These are phyloP conservation scores for Chlamydotis undulata DNA, from an alignment of 2,113 vertebrate genomes.

Conservation along the genomic window DNA sequence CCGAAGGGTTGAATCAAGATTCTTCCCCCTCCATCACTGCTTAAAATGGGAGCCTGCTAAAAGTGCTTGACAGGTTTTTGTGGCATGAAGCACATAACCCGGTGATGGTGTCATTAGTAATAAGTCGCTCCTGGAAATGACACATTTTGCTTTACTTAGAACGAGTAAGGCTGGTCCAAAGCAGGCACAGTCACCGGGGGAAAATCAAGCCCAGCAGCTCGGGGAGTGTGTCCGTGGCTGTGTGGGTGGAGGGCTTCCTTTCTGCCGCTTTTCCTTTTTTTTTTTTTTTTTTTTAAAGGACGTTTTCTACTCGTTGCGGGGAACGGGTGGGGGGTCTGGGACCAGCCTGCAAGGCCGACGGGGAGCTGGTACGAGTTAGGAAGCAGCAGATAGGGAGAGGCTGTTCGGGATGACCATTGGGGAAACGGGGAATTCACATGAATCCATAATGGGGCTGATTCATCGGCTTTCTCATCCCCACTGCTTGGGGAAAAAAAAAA, in stretches of 20 bases:
- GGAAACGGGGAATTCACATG: constrained; percentile 17
- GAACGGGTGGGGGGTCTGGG: background rate
- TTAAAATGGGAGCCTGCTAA: constrained; percentile 70
- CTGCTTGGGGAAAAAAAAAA: background rate
- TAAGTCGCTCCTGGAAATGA: constrained; percentile 72
- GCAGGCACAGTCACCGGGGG: constrained; percentile 39
- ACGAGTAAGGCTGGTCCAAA: constrained; percentile 43
- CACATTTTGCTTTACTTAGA: constrained; percentile 73
- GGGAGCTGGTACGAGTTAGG: background rate
- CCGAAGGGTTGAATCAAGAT: constrained; percentile 41
- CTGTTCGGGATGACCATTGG: background rate
- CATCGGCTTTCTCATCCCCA: background rate
- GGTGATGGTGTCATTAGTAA: constrained; percentile 70
- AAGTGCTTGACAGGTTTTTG: constrained; percentile 68
- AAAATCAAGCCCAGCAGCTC: constrained; percentile 52
- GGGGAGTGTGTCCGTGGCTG: background rate
- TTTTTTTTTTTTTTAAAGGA: background rate
- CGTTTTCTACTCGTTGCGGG: accelerated
- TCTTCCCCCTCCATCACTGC: constrained; percentile 51
- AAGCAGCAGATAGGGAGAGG: constrained; percentile 12
- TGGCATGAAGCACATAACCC: constrained; percentile 67
- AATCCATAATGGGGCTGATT: constrained; percentile 43
- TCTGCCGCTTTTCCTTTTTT: background rate
- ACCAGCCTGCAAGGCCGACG: background rate
- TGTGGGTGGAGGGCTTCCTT: constrained; percentile 50